A percentile compares a stretch with the other conserved stretches of the same genome.
These are phyloP conservation scores for Pammene aurita DNA, from an alignment of 2,888 invertebrate species.

Conservation along the genomic window DNA sequence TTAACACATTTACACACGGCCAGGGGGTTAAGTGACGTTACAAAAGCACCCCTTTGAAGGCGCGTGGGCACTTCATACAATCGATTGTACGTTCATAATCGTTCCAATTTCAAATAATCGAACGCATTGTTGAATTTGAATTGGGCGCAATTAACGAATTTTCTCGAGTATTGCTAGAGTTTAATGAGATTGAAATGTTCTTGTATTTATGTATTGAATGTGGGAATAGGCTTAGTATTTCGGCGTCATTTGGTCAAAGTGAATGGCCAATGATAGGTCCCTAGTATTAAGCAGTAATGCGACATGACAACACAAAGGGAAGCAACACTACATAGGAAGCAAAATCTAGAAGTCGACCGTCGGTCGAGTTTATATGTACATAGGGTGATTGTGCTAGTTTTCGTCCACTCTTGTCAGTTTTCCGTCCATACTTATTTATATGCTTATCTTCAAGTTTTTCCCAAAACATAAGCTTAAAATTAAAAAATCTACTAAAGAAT, in stretches of 20 bases:
- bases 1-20: slow-evolving; percentile 33
- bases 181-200: slow-evolving; percentile 35
- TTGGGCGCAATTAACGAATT: slow-evolving; percentile 63
- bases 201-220: slow-evolving; percentile 3
- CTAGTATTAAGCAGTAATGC: neutral
- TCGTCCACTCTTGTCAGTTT: too few species aligned
- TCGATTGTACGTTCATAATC: slow-evolving; percentile 71
- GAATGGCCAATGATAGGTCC: neutral
- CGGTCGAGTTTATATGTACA: too few species aligned
- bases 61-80: slow-evolving; percentile 70
- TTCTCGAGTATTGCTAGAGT: slow-evolving; percentile 41
- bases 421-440: too few species aligned
- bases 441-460: too few species aligned
- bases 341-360: too few species aligned
- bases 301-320: neutral
- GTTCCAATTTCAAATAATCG: slow-evolving; percentile 55
- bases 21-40: slow-evolving; percentile 30
- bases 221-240: neutral
- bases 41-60: slow-evolving; percentile 52
- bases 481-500: too few species aligned
- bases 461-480: too few species aligned
- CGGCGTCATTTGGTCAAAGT: neutral
- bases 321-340: neutral
- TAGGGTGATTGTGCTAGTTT: too few species aligned
- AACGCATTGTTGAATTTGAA: slow-evolving; percentile 63